Evolutionary conservation across 2,113 vertebrate genomes (phyloP).

Genomic region (Scytalopus superciliaris): DNA sequence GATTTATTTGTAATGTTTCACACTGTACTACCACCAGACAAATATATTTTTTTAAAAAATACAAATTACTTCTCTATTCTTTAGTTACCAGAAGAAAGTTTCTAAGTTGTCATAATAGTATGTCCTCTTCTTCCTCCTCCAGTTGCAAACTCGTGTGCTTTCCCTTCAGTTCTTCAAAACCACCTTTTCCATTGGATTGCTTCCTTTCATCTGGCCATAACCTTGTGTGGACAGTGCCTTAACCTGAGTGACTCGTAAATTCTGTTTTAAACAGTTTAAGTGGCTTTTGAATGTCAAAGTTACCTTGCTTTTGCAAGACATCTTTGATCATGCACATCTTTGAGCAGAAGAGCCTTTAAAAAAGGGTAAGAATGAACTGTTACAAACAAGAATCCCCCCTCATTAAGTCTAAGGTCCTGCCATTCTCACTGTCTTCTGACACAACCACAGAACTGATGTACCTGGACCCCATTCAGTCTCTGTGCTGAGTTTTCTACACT

Average conservation of each 20-base stretch:
- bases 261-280: neutral
- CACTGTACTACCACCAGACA: neutral
- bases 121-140: neutral
- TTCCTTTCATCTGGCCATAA: neutral
- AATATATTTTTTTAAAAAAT: neutral
- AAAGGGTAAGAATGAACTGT: neutral
- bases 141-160: neutral
- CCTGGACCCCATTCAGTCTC: neutral
- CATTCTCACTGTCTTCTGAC: neutral
- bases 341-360: neutral
- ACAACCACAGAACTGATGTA: neutral
- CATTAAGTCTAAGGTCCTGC: neutral
- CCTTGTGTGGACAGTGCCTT: neutral
- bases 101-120: neutral
- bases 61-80: neutral
- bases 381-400: neutral
- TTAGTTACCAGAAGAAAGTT: neutral
- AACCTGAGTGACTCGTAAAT: neutral
- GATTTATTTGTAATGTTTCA: neutral
- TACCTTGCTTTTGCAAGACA: neutral
- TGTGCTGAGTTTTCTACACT: neutral
- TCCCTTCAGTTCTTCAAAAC: neutral
- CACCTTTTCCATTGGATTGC: neutral
- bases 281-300: neutral
- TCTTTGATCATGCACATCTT: no score